Conservation (phyloP, 2,888 invertebrate genomes). For the Scaptodrosophila latifasciaeformis region DNA sequence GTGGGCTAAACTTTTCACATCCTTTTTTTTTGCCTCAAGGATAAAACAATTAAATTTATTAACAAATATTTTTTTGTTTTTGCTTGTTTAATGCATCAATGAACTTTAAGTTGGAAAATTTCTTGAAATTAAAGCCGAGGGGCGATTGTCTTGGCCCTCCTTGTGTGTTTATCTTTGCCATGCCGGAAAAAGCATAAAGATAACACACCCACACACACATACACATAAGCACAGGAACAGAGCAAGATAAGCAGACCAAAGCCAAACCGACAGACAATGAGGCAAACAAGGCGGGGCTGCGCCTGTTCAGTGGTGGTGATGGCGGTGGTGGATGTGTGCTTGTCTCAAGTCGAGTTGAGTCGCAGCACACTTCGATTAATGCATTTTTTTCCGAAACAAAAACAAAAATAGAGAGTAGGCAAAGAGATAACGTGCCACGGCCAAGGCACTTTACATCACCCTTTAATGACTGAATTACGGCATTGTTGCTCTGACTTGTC, state of each 20-base stretch:
- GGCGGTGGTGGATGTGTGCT: conserved; percentile 13
- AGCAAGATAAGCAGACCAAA: neutral
- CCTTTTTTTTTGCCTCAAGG: neutral
- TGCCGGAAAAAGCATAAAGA: conserved; percentile 58
- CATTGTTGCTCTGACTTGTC: too few species aligned
- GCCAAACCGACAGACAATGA: conserved; percentile 2
- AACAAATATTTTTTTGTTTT: conserved; percentile 3
- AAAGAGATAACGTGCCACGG: too few species aligned
- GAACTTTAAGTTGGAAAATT: too few species aligned
- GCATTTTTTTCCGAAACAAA: too few species aligned
- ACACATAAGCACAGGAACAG: neutral
- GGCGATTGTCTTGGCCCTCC: too few species aligned
- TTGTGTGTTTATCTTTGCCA: conserved; percentile 48
- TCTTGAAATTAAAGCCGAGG: too few species aligned
- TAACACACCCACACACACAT: conserved; percentile 28
- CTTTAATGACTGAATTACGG: conserved; percentile 43
- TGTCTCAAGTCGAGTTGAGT: too few species aligned
- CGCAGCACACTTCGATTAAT: too few species aligned
- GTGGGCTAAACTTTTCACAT: too few species aligned
- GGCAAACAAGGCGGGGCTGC: conserved; percentile 29
- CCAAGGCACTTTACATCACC: neutral
- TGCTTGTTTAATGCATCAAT: too few species aligned
- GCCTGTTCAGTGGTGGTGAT: conserved; percentile 20
- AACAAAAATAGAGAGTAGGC: too few species aligned
- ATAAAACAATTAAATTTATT: neutral